Base-by-base conservation (phyloP, 2,797 vertebrate species). In the Sparidentex hasta region DNA sequence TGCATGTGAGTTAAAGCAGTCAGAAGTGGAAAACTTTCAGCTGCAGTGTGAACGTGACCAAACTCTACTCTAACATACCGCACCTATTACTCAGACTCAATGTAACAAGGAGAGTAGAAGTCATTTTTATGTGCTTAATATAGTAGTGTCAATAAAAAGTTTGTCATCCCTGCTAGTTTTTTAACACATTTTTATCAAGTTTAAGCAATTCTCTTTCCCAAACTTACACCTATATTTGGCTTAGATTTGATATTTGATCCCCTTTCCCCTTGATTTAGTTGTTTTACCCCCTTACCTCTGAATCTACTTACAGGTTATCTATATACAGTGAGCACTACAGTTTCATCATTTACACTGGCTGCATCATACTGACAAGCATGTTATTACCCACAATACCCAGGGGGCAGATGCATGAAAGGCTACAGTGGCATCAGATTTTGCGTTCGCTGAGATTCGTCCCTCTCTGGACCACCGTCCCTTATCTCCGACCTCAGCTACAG, bases 341-440 rank as follows among this genome's bases (percentile, higher is more conserved):
- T 7, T 25, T 2, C 25, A 52, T 64, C 17, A 55, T 87, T 59
- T 83, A 55, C 17, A 47, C 65, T 88, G 90, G 89, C 94, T 96
- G 95, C 95, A 96, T 93, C 95, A 94, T 82, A 94, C 94, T 95
- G 95, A 90, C 94, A 95, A 78, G 62, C 80, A 86, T 81, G 80
- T 85, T 87, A 92, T 93, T 95, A 94, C 93, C 89, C 7, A 84
- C 72, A 78, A 82, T 90, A 55, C 79, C 67, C 48, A 43, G 62
- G 63, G 81, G 74, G 72, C 52, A 78, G 74, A 76, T 74, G 72
- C 74, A 48, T 62, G 66, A 87, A 80, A 82, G 44, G 58, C 20
- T 46, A 80, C 80, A 86, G 80, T 90, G 85, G 83, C 90, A 71
- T 76, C 86, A 84, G 78, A 72, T 67, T 76, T 74, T 80, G 75